These are phyloP conservation scores for Chondrilla cf. caribensis DNA, from an alignment of 37 sponge, comb jelly and placozoan genomes.

Conservation along the genomic window DNA sequence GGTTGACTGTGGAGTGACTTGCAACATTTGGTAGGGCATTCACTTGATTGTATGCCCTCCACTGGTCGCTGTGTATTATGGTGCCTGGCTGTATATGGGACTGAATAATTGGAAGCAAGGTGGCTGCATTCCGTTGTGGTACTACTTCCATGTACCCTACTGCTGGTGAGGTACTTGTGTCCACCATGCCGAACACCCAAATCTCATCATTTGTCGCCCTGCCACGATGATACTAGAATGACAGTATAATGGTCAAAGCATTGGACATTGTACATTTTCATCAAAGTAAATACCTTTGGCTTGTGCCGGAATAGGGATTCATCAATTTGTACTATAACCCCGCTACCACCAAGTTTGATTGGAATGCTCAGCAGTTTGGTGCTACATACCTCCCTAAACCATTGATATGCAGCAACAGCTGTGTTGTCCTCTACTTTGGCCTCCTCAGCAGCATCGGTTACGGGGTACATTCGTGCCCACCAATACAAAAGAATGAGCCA, in stretches of 20 bases:
- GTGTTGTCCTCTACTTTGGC: conserved; percentile 17
- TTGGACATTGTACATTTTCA: too few relatives aligned
- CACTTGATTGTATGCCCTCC: conserved; percentile 50
- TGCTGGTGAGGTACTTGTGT: conserved; percentile 28
- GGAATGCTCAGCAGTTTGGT: conserved; percentile 27
- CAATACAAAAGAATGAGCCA: conserved; percentile 34
- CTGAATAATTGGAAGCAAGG: conserved; percentile 63
- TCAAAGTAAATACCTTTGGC: conserved; percentile 57
- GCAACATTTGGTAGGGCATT: conserved; percentile 29
- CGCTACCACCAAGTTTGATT: conserved; percentile 40
- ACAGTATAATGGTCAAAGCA: background rate
- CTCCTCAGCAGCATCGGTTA: conserved; percentile 17
- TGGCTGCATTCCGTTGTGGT: conserved; percentile 40
- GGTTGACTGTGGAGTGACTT: conserved; percentile 54
- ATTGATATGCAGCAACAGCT: conserved; percentile 42
- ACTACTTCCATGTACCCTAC: conserved; percentile 72
- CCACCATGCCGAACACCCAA: conserved; percentile 76
- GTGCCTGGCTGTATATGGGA: conserved; percentile 43
- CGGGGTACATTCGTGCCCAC: conserved; percentile 35
- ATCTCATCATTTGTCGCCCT: conserved; percentile 29
- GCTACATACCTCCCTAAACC: conserved; percentile 47
- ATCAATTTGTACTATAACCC: conserved; percentile 47
- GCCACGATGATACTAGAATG: conserved; percentile 43
- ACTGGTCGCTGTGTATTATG: conserved; percentile 53
- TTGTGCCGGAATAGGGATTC: conserved; percentile 61